Base-by-base conservation (phyloP, 2,888 invertebrate species). In the Dynastes hyllus region DNA sequence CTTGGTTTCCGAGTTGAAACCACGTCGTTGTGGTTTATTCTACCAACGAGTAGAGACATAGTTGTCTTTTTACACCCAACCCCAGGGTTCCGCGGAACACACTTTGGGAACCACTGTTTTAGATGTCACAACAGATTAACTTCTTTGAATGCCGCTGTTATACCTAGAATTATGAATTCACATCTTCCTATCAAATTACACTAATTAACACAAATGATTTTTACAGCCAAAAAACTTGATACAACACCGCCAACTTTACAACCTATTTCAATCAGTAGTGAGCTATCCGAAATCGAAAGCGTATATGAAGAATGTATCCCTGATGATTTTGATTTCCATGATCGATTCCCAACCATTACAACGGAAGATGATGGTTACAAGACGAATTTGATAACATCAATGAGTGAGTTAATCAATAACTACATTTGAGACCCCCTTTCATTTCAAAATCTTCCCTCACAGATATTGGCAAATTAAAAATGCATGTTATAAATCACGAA, bases 401-500 rank as follows among this genome's bases (percentile, higher is more conserved):
- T 63, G 27, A 75, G 45, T 75, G 6, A 75, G 58, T 61, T 9
- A 8, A 16, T 8, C 0, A 13, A 58, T 27, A 58, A 8, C 3
- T 58, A 58, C 4, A n/a, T 8, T 58, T 58, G 27, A 58, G 16
- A 37, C 32, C 3, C 0, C 32, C 32, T 37, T 37, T 37, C 3
- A 37, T 37, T 37, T 5, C 5, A 37, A 37, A 37, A 37, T 2
- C 32, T 37, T 37, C 5, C 32, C 5, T 37, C 27, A 9, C 50
- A 78, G 78, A 37, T 37, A n/a, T 71, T 32, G 61, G 50, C 9
- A 32, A 71, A 32, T n/a, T 63, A n/a, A 51, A 45, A 8, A 50
- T 78, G 61, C 78, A 78, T 40, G 22, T 78, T 13, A 50, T 78
- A 45, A 78, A 22, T 50, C 55, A 71, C 29, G 53, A 65, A 3